Evolutionary conservation across 2,797 vertebrate species (phyloP), one percentile per base, ranked within the genome.

Genomic region (Myripristis murdjan): DNA sequence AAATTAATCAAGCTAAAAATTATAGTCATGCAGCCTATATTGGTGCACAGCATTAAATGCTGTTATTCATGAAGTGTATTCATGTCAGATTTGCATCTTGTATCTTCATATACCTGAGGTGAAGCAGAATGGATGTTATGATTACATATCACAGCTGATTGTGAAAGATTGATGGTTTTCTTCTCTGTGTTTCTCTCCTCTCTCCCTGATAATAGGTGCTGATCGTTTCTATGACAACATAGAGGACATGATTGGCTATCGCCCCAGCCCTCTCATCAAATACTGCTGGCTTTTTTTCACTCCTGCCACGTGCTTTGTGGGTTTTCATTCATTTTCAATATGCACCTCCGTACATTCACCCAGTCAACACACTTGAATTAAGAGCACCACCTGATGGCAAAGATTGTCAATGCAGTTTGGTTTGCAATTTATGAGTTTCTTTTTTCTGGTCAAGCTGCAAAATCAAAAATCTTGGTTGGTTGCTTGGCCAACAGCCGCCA

Each of bases 251-350:
- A 98, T 99, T 14, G 97, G 98, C 3, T 98, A 98, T 77, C 92
- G 96, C 4, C 98, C 98, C 0, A 91, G 94, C 81, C 77, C 97
- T 31, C 14, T 97, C 74, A 96, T 99, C 85, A 99, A 98, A 70
- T 99, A 97, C 85, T 99, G 98, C 86, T 99, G 98, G 98, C 83
- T 97, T 46, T 97, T 97, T 87, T 90, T 99, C 91, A 99, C 97
- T 3, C 98, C 98, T 0, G 96, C 95, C 0, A 97, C 97, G 7
- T 99, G 98, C 89, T 82, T 95, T 75, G 95, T 95, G 70, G 57
- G 92, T 92, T 31, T 73, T 48, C 51, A 0, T 18, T 39, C 10
- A 24, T 44, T 48, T 60, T 64, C 8, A 6, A 2, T 18, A 6
- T 8, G 9, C n/a, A 16, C 20, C 2, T 18, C 23, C 39, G 31